These are phyloP conservation scores for Dryobota labecula DNA, from an alignment of 2,888 invertebrate genomes.

Conservation along the genomic window DNA sequence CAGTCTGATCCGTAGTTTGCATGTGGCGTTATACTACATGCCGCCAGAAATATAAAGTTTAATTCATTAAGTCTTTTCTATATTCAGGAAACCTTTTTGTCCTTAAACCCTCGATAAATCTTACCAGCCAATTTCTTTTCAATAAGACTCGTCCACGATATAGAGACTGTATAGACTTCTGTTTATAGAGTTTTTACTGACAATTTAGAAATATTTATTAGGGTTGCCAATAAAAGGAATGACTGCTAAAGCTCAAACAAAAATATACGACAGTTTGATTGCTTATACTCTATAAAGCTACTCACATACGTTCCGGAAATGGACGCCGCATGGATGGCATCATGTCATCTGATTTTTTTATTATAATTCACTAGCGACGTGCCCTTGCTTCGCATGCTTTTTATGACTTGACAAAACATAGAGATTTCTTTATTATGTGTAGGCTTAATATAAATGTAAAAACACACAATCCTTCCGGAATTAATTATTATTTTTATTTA, in stretches of 20 bases:
- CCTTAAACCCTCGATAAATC: background rate
- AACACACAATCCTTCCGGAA: no score
- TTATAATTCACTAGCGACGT: background rate
- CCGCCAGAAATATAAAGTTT: no score
- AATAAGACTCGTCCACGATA: background rate
- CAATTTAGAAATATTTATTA: slow-evolving; percentile 30
- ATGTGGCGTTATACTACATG: no score
- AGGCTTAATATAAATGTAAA: no score
- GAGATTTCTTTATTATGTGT: background rate
- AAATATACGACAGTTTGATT: background rate
- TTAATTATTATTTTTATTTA: no score
- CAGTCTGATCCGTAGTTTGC: no score
- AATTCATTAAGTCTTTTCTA: background rate
- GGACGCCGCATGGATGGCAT: no score
- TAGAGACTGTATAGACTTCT: background rate
- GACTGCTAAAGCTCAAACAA: background rate
- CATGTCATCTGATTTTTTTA: background rate
- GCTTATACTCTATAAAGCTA: no score
- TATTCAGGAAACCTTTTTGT: background rate
- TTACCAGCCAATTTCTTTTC: background rate
- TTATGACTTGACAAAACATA: background rate
- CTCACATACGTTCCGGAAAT: background rate
- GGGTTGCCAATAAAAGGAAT: slow-evolving; percentile 33
- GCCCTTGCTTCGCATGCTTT: background rate
- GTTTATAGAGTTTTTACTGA: slow-evolving; percentile 12